Base-by-base conservation (phyloP, 2,113 vertebrate species). In the Himantopus leucocephalus region DNA sequence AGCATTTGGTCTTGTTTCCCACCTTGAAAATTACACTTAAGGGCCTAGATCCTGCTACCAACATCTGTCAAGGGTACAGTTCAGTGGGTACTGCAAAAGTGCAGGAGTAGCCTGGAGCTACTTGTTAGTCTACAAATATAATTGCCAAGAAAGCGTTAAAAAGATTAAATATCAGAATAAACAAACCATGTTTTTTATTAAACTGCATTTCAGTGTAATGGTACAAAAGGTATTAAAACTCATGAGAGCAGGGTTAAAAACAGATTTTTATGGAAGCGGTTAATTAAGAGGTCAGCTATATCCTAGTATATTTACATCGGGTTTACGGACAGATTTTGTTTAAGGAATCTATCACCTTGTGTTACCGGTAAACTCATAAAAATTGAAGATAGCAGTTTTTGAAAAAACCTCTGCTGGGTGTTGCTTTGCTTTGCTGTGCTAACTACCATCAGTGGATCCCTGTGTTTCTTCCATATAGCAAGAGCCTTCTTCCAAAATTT, bases 201-300 rank as follows among this genome's bases (percentile, higher is more conserved):
- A 87, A 88, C 17, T 93, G 62, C 67, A 75, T 79, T 77, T 76
- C 75, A 76, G 58, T 22, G 35, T 73, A 95, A 92, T 62, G 24
- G 10, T 32, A 95, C 63, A 79, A 90, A 90, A 83, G 34, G 39
- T 76, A 95, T 77, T 82, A 88, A 88, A 96, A 93, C 59, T 93
- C 85, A 80, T 41, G 64, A 86, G 83, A 93, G 62, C 75, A 92
- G 22, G 55, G 41, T 80, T 96, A 90, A 59, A 55, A 90, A 34
- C 41, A 50, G 58, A 73, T 37, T 90, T 96, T 95, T 86, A 95
- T 71, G 47, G 58, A 88, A 83, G 71, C 55, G 22, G 66, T 85
- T 94, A 94, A 93, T 93, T 82, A 90, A 82, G 48, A 90, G 80
- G 60, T 91, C 77, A 94, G 77, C 5, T 1, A 45, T 68, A 92